Percentiles rank a stretch among this genome's conserved stretches.
These are phyloP conservation scores for Acinonyx jubatus DNA, from an alignment of 2,113 vertebrate species.

Conservation along the genomic window DNA sequence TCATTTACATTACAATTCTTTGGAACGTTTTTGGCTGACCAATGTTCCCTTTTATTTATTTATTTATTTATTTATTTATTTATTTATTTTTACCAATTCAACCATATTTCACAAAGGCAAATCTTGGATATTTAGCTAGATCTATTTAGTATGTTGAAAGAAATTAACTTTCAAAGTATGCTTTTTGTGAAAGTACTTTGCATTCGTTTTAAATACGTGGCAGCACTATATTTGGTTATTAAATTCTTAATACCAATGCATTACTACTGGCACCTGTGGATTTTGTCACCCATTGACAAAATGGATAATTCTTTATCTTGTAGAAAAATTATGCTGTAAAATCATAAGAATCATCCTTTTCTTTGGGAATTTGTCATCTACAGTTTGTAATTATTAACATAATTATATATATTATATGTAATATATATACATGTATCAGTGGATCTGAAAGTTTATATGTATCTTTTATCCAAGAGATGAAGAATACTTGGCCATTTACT, in stretches of 20 bases:
- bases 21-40: neutral
- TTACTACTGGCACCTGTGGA: neutral
- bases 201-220: neutral
- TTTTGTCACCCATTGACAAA: slow-evolving; percentile 1
- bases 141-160: slow-evolving; percentile 27
- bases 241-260: neutral
- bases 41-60: neutral
- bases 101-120: slow-evolving; percentile 23
- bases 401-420: slow-evolving; percentile 9
- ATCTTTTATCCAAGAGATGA: neutral
- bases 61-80: too few species aligned
- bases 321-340: slow-evolving; percentile 7
- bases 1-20: neutral
- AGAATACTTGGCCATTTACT: slow-evolving; percentile 4
- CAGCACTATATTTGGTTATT: neutral
- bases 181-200: neutral
- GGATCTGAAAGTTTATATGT: neutral
- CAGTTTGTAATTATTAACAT: slow-evolving; percentile 22
- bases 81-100: neutral
- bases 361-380: slow-evolving; percentile 40
- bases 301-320: neutral
- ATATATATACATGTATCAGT: neutral
- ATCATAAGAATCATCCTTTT: slow-evolving; percentile 15
- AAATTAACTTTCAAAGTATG: slow-evolving; percentile 44
- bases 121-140: slow-evolving; percentile 20